phyloP scores from a whole-genome alignment of 2,888 invertebrate genomes.

The Cordilura impudica region DNA sequence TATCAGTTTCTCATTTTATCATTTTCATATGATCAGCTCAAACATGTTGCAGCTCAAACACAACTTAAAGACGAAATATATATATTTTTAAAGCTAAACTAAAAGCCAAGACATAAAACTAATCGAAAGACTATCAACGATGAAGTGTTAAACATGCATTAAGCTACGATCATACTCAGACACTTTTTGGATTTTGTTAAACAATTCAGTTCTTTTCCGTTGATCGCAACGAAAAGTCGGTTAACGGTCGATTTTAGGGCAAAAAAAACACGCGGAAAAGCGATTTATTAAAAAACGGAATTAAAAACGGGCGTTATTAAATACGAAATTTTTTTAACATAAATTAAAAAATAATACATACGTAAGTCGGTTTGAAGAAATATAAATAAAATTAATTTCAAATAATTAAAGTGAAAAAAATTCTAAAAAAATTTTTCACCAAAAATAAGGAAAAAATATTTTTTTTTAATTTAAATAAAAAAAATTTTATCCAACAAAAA shows the following conservation, averaged over 20 bases:
- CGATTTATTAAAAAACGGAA: background rate
- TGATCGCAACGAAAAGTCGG: slow-evolving; percentile 61
- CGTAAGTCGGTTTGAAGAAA: slow-evolving; percentile 5
- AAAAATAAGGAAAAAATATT: no score
- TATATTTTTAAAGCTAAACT: background rate
- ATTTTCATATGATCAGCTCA: background rate
- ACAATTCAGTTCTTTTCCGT: slow-evolving; percentile 64
- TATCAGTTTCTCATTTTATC: background rate
- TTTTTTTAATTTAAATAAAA: no score
- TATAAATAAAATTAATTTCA: background rate
- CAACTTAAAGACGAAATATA: background rate
- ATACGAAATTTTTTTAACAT: slow-evolving; percentile 12
- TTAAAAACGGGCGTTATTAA: background rate
- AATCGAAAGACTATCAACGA: slow-evolving; percentile 7
- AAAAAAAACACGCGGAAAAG: background rate
- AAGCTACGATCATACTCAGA: background rate
- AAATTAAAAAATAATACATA: no score
- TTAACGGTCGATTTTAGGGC: slow-evolving; percentile 22
- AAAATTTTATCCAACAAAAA: no score
- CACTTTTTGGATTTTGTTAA: slow-evolving; percentile 45
- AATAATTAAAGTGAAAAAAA: background rate
- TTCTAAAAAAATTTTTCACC: background rate
- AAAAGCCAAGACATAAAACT: background rate
- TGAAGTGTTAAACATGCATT: background rate
- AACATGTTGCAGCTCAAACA: slow-evolving; percentile 1